Evolutionary conservation across 2,797 vertebrate species (phyloP).

Genomic region (Dicrostonyx torquatus): DNA sequence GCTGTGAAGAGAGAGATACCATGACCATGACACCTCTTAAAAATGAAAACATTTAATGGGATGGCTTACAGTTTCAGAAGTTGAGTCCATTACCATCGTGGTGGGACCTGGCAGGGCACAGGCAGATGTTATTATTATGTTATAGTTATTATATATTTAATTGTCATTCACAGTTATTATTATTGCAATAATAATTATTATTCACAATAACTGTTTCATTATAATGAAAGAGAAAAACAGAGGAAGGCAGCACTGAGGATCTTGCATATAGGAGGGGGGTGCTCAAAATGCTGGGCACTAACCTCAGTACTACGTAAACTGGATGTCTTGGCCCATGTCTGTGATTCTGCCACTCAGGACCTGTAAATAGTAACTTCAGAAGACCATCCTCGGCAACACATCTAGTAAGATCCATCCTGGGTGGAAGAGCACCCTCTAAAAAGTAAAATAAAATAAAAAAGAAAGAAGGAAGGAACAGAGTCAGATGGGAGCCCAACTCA

Average conservation of each 20-base stretch:
- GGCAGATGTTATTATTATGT: background rate
- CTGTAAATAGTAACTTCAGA: background rate
- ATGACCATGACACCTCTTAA: background rate
- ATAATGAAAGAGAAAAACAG: background rate
- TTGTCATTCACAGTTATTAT: no score
- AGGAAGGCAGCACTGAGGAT: background rate
- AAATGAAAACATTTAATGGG: background rate
- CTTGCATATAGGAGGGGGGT: background rate
- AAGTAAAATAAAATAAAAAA: background rate
- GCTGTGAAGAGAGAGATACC: background rate
- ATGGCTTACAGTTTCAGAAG: background rate
- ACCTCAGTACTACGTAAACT: background rate
- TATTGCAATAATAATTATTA: background rate
- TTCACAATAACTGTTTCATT: background rate
- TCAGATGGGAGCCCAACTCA: background rate
- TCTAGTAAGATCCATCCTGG: background rate
- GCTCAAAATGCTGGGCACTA: no score
- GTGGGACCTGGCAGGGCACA: accelerated
- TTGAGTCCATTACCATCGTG: background rate
- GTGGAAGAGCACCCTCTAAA: background rate
- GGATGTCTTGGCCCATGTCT: background rate
- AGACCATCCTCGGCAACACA: background rate
- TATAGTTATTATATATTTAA: background rate
- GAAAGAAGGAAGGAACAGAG: background rate
- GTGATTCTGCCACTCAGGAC: background rate